phyloP scores from a whole-genome alignment of 2,113 vertebrate species.

The Cyphotilapia sp. region DNA sequence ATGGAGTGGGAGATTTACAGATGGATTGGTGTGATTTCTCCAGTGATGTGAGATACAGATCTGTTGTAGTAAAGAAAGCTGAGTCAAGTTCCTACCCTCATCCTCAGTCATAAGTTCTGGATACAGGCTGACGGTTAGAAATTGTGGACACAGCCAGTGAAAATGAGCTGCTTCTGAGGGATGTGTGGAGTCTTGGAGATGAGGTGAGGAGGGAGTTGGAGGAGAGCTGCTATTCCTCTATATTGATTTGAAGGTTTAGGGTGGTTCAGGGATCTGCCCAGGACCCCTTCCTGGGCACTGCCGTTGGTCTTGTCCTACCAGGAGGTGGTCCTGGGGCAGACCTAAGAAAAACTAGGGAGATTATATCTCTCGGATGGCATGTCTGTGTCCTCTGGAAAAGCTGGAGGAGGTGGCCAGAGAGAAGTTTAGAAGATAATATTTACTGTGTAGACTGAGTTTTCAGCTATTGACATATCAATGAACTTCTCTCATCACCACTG shows the following conservation, averaged over 20 bases:
- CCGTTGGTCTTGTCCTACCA: neutral
- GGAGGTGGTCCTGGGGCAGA: neutral
- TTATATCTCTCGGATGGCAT: neutral
- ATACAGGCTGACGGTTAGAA: neutral
- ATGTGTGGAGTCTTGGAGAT: neutral
- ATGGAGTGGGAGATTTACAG: neutral
- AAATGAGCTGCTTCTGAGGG: neutral
- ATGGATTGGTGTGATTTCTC: neutral
- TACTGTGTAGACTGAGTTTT: neutral
- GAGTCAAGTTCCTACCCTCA: neutral
- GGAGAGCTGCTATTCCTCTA: neutral
- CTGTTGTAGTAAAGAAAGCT: neutral
- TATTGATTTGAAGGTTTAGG: neutral
- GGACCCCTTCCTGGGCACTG: neutral
- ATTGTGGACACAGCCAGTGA: neutral
- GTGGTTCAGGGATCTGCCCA: neutral
- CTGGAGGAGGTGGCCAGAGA: neutral
- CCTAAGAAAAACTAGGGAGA: neutral
- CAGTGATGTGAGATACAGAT: neutral
- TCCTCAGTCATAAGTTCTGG: neutral
- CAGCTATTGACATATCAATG: neutral
- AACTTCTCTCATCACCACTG: neutral
- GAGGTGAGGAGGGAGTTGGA: neutral
- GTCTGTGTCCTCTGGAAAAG: neutral
- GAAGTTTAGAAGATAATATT: neutral